These are phyloP conservation scores for Conops quadrifasciatus DNA, from an alignment of 2,888 invertebrate species.

Conservation along the genomic window DNA sequence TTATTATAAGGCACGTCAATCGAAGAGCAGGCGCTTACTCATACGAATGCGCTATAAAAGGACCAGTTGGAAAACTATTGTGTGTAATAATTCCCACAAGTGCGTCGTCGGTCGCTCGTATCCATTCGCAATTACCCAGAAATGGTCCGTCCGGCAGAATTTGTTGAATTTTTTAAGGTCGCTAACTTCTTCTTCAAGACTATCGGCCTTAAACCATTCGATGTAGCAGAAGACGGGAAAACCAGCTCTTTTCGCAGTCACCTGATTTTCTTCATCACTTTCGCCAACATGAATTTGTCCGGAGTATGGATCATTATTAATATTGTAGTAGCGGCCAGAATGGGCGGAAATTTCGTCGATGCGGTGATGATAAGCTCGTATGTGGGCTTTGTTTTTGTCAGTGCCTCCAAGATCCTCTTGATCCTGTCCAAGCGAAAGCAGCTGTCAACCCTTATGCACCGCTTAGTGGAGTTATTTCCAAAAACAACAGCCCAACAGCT, in stretches of 20 bases:
- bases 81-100: too few species aligned
- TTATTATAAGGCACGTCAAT: too few species aligned
- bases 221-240: constrained; percentile 26
- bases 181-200: constrained; percentile 51
- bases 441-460: constrained; percentile 49
- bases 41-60: too few species aligned
- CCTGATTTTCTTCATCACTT: constrained; percentile 44
- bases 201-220: constrained; percentile 53
- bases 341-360: constrained; percentile 53
- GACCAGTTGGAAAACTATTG: too few species aligned
- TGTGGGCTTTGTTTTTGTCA: constrained; percentile 54
- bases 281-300: constrained; percentile 51
- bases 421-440: constrained; percentile 49
- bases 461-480: constrained; percentile 53
- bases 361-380: constrained; percentile 56
- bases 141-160: neutral
- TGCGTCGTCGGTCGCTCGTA: too few species aligned
- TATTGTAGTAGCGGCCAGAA: constrained; percentile 50
- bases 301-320: constrained; percentile 53
- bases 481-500: constrained; percentile 40
- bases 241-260: constrained; percentile 29
- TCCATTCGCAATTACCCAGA: too few species aligned
- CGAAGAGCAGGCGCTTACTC: too few species aligned
- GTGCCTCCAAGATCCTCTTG: constrained; percentile 52
- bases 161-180: constrained; percentile 48